Evolutionary conservation across 2,888 invertebrate genomes (phyloP), one percentile per base, ranked within the genome.

Genomic region (Troilus luridus): DNA sequence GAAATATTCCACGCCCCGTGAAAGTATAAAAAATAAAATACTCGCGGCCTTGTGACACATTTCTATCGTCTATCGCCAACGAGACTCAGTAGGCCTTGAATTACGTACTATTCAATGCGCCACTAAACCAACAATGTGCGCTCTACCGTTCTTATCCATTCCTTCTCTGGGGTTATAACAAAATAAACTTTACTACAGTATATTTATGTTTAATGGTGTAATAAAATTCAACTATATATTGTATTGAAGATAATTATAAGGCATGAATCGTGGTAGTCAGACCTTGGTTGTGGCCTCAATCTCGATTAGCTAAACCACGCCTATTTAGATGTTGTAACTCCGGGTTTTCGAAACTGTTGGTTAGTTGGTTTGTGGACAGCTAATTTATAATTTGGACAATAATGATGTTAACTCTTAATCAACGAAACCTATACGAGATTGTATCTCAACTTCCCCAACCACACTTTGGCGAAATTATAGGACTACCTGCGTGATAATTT

Each of bases 11-110:
- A 8, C 14, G 67, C 24, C 5, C 14, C 67, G 67, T 67, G 67
- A 67, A 67, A 67, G 67, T 67, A 67, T 67, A 14, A 24, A 67
- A 67, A 67, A 67, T 24, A 67, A 67, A 67, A 24, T 67, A 67
- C 14, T 24, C 11, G 12, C 24, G 67, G 24, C 67, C 67, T 67
- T 67, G 67, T 67, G 67, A 67, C 67, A 67, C 24, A 67, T 67
- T 67, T 67, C 12, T 14, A 67, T 67, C 67, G 67, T 67, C 24
- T n/a, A n/a, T n/a, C 24, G 24, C 67, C 24, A 9, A 24, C 24
- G 24, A 41, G 1, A 24, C 67, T 67, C 24, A 11, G 67, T 12
- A 67, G 67, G 24, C 67, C 67, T 67, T 67, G 67, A 24, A 67
- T n/a, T 9, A 21, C 41, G 41, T n/a, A n/a, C 9, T 10, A n/a